A percentile compares a stretch with the other conserved stretches of the same genome.
Conservation (phyloP, 2,113 vertebrate species). For the Catharus bicknelli region DNA sequence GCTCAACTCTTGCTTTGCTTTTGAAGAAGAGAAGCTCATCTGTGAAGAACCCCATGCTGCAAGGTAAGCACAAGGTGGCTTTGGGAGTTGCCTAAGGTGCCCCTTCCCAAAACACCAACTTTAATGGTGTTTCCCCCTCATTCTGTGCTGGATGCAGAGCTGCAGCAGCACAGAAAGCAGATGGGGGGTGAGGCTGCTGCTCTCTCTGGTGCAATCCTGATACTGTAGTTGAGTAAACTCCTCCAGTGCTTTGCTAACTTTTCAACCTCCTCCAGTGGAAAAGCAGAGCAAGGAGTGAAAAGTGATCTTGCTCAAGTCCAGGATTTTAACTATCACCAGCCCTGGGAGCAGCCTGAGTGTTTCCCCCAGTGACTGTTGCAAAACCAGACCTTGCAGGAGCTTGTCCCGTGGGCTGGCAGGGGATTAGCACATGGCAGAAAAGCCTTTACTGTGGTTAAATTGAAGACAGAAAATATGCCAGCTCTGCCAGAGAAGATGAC, state of each 20-base stretch:
- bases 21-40: background rate
- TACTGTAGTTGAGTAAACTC: background rate
- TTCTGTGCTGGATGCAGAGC: background rate
- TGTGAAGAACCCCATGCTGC: background rate
- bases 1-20: background rate
- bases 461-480: background rate
- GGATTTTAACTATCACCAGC: background rate
- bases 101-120: fast-evolving
- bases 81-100: background rate
- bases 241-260: background rate
- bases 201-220: background rate
- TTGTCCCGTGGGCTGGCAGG: background rate
- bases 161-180: background rate
- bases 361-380: background rate
- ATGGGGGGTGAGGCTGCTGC: background rate
- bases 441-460: background rate
- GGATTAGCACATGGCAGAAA: background rate
- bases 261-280: background rate
- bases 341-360: fast-evolving
- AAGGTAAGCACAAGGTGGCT: background rate
- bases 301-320: background rate
- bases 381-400: background rate
- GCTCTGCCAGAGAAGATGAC: background rate
- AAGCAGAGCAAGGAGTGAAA: background rate
- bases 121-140: fast-evolving